Percentiles rank a stretch among this genome's conserved stretches.
Evolutionary conservation across 1,140 invertebrate genomes (phyloP).

Genomic region (Grapholita molesta): DNA sequence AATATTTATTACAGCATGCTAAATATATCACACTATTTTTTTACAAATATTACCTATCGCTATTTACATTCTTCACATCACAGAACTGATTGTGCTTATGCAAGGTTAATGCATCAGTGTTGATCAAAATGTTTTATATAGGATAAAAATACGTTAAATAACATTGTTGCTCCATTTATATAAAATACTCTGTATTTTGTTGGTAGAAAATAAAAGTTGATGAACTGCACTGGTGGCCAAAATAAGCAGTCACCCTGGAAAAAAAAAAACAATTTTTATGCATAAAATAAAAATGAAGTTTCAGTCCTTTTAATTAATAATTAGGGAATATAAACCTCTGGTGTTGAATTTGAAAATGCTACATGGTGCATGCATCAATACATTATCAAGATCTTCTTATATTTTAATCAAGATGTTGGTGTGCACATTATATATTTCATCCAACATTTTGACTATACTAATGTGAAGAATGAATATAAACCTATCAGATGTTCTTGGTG

Average conservation of each 20-base stretch:
- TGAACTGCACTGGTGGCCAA: conserved; percentile 89
- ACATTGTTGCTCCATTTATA: conserved; percentile 86
- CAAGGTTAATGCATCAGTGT: conserved; percentile 25
- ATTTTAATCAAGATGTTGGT: too few species aligned
- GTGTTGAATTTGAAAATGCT: too few species aligned
- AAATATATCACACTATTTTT: neutral
- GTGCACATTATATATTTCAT: too few species aligned
- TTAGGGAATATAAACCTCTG: too few species aligned
- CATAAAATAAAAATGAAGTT: too few species aligned
- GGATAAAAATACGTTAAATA: conserved; percentile 89
- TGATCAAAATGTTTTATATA: conserved; percentile 85
- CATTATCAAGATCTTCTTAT: too few species aligned
- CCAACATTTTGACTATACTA: too few species aligned
- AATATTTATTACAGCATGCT: neutral
- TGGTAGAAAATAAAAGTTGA: conserved; percentile 89
- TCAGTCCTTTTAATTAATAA: too few species aligned
- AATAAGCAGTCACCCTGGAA: conserved; percentile 86
- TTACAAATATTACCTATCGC: neutral
- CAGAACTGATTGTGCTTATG: neutral
- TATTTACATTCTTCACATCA: neutral
- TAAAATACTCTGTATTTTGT: conserved; percentile 88
- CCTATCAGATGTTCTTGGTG: too few species aligned
- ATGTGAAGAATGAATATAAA: too few species aligned
- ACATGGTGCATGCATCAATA: too few species aligned
- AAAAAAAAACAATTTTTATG: too few species aligned